A percentile compares a stretch with the other conserved stretches of the same genome.
Evolutionary conservation across 2,113 vertebrate genomes (phyloP).

Genomic region (Suncus etruscus): DNA sequence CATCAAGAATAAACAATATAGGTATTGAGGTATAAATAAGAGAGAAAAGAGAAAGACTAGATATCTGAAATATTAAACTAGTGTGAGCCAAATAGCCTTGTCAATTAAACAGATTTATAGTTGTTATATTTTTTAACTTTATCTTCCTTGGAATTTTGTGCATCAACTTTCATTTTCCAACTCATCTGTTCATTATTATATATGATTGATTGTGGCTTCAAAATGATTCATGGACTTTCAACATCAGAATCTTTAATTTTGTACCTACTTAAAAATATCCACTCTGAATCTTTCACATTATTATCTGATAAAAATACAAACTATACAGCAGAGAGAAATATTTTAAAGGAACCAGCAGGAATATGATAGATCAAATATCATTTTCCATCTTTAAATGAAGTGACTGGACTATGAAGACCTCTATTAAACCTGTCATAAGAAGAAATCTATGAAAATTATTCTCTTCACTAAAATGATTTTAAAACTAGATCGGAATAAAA

Average conservation of each 20-base stretch:
- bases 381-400: slow-evolving; percentile 45
- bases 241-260: slow-evolving; percentile 66
- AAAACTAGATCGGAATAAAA: slow-evolving; percentile 57
- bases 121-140: slow-evolving; percentile 29
- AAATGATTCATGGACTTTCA: slow-evolving; percentile 45
- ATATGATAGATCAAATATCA: slow-evolving; percentile 66
- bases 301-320: slow-evolving; percentile 58
- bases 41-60: neutral
- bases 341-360: slow-evolving; percentile 60
- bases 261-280: slow-evolving; percentile 67
- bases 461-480: slow-evolving; percentile 1
- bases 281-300: slow-evolving; percentile 53
- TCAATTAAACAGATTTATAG: neutral
- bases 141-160: slow-evolving; percentile 67
- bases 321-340: neutral
- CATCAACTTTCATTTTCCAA: slow-evolving; percentile 55
- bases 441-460: slow-evolving; percentile 66
- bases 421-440: slow-evolving; percentile 36
- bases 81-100: neutral
- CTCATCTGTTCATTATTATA: slow-evolving; percentile 41
- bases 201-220: slow-evolving; percentile 58
- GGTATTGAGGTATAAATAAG: neutral
- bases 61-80: neutral
- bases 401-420: neutral
- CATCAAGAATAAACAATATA: too few relatives aligned